Conservation (phyloP, 2,113 vertebrate genomes). For the Tauraco erythrolophus region DNA sequence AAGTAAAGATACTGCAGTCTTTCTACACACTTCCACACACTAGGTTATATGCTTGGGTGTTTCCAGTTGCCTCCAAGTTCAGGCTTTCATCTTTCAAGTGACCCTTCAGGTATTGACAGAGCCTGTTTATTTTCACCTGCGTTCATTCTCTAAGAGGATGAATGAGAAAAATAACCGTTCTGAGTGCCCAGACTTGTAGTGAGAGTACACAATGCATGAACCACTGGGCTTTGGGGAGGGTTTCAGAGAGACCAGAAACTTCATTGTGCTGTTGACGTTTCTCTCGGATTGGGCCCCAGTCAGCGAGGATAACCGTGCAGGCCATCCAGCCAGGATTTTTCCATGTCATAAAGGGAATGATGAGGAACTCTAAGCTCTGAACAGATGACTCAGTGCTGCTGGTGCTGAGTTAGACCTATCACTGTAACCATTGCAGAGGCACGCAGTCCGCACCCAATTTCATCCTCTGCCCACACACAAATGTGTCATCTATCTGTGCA, state of each 20-base stretch:
- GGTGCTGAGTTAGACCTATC: constrained; percentile 49
- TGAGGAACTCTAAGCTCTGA: constrained; percentile 57
- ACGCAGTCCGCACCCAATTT: constrained; percentile 35
- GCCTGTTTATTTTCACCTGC: neutral
- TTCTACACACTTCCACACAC: neutral
- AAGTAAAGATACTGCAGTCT: neutral
- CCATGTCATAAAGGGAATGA: neutral
- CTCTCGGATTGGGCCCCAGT: neutral
- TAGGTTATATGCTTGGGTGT: neutral
- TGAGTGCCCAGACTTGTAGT: neutral
- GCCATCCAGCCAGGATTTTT: constrained; percentile 29
- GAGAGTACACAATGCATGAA: neutral
- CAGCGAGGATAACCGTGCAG: neutral
- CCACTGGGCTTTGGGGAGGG: neutral
- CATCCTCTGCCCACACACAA: constrained; percentile 54
- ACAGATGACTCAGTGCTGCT: constrained; percentile 62
- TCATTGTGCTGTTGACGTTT: neutral
- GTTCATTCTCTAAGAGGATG: neutral
- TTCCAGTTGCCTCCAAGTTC: neutral
- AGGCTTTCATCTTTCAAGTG: neutral
- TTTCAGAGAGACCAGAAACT: neutral
- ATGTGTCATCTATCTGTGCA: constrained; percentile 40
- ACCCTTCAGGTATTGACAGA: neutral
- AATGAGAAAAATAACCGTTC: neutral
- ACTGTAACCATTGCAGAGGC: constrained; percentile 40